Base-by-base conservation (phyloP, 2,797 vertebrate genomes). In the Tachyglossus aculeatus region DNA sequence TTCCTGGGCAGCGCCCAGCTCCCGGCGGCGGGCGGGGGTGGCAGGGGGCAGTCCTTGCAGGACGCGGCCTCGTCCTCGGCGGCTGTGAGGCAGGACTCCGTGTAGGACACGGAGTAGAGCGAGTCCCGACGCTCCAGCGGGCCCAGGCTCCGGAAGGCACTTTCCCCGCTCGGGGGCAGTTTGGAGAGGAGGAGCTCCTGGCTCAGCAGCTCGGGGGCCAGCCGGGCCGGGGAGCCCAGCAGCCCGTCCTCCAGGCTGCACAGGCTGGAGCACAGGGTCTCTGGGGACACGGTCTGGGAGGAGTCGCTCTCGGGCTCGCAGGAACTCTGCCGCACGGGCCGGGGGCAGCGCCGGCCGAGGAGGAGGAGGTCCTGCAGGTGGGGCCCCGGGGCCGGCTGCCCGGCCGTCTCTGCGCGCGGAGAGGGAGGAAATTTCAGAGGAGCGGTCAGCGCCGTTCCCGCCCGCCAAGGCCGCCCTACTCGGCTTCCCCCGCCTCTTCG, bases 201-300 rank as follows among this genome's bases (percentile, higher is more conserved):
- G 0, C 95, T 92, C 86, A 98, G 91, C 88, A 98, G 94, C 92
- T 97, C 97, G 66, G 96, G 93, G 21, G 95, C 93, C 67, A 98
- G 93, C 84, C 96, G 95, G 0, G 96, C 93, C 0, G 94, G 94
- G 65, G 92, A 94, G 32, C 94, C 91, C 88, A 97, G 91, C 0
- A 95, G 91, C 86, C 95, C 95, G 19, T 96, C 96, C 21, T 99
- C 96, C 85, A 99, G 88, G 88, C 98, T 99, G 93, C 95, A 98
- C 45, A 98, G 93, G 86, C 97, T 98, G 86, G 98, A 99, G 91
- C 96, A 96, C 81, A 97, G 90, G 51, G 97, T 98, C 86, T 98
- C 96, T 0, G 97, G 96, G 55, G 96, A 97, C 51, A 94, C 90
- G 3, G 94, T 94, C 53, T 95, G 96, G 1, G 96, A 96, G 52